A percentile compares a stretch with the other conserved stretches of the same genome.
Evolutionary conservation across 2,113 vertebrate species (phyloP).

Genomic region (Fulmarus glacialis): DNA sequence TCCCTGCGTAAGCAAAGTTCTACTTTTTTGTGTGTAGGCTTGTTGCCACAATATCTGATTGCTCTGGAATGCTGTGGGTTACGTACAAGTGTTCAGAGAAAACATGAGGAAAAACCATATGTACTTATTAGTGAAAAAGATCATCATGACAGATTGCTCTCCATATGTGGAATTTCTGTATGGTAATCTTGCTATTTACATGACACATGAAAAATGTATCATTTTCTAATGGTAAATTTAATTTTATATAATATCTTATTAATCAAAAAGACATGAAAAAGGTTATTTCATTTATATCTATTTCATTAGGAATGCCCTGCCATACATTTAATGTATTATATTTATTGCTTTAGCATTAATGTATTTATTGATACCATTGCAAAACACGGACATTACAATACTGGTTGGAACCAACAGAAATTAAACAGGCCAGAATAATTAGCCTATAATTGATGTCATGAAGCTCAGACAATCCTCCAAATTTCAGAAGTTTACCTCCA

Average conservation of each 20-base stretch:
- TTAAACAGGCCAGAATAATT: not conserved
- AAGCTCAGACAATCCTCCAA: not conserved
- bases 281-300: not conserved
- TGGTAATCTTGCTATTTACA: conserved; percentile 9
- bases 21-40: not conserved
- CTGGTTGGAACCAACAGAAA: not conserved
- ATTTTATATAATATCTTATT: not conserved
- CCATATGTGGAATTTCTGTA: conserved; percentile 42
- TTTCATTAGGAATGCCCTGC: not conserved
- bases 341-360: not conserved
- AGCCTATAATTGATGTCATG: not conserved
- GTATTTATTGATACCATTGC: not conserved
- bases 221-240: conserved; percentile 25
- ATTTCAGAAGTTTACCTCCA: not conserved
- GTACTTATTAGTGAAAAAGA: conserved; percentile 61
- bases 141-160: conserved; percentile 49
- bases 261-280: not conserved
- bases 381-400: not conserved
- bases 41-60: conserved; percentile 31
- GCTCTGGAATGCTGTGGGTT: conserved; percentile 41
- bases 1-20: not conserved
- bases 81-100: conserved; percentile 46
- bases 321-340: not conserved
- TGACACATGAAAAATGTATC: conserved; percentile 1
- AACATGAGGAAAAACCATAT: conserved; percentile 36